Evolutionary conservation across 2,888 invertebrate genomes (phyloP).

Genomic region (Mesochorus sp.): DNA sequence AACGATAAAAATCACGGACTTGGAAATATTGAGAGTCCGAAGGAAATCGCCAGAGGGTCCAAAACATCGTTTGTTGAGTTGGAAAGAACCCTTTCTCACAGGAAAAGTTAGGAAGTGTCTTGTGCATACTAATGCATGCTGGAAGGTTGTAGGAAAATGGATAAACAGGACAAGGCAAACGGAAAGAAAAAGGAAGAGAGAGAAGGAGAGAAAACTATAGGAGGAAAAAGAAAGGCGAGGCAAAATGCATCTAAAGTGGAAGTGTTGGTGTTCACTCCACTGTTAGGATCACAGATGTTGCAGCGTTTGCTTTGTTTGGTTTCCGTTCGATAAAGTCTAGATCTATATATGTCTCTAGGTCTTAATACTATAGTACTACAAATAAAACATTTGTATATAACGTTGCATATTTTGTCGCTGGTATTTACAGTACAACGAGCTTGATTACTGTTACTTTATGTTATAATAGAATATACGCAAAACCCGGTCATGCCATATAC

Average conservation of each 20-base stretch:
- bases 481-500: too few species aligned
- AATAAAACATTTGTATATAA: constrained; percentile 6
- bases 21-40: background rate
- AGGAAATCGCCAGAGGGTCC: constrained; percentile 34
- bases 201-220: background rate
- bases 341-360: background rate
- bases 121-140: constrained; percentile 43
- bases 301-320: constrained; percentile 59
- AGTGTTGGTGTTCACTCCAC: constrained; percentile 22
- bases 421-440: constrained; percentile 10
- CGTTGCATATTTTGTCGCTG: background rate
- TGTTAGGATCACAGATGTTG: constrained; percentile 60
- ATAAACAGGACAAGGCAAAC: background rate
- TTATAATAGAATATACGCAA: background rate
- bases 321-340: background rate
- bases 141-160: background rate
- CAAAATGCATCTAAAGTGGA: constrained; percentile 48
- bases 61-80: background rate
- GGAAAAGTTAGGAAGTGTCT: background rate
- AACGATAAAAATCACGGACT: constrained; percentile 38
- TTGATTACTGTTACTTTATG: background rate
- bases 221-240: constrained; percentile 17
- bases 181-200: background rate
- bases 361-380: constrained; percentile 38
- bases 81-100: constrained; percentile 10